Conservation (phyloP, 2,888 invertebrate genomes). For the Entomobrya multifasciata region DNA sequence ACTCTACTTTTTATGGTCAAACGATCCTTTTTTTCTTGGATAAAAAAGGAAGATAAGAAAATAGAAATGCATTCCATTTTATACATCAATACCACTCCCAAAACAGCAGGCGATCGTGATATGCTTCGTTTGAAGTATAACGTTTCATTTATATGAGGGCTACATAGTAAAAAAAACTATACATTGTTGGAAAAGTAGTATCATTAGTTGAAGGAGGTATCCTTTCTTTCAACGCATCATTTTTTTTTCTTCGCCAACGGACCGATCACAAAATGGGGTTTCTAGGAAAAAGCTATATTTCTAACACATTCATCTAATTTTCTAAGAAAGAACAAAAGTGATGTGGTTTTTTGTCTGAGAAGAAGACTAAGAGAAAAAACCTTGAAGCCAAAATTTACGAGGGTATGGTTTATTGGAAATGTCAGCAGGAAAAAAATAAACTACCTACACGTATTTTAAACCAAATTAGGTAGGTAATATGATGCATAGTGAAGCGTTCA, state of each 20-base stretch:
- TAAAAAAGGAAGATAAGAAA: not conserved
- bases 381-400: not conserved
- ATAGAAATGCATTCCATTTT: constrained; percentile 22
- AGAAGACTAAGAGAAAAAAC: not conserved
- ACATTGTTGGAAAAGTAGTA: not conserved
- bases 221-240: constrained; percentile 28
- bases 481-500: not conserved
- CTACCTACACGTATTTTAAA: not conserved
- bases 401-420: not conserved
- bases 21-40: constrained; percentile 2
- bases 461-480: no score
- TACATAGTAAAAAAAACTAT: not conserved
- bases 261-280: no score
- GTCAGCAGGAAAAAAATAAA: not conserved
- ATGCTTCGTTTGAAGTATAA: no score
- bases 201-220: constrained; percentile 40
- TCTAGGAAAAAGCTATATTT: not conserved
- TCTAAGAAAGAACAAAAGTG: not conserved
- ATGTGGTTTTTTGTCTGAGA: not conserved
- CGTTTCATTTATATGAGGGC: not conserved
- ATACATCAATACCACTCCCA: no score
- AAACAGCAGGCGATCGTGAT: no score
- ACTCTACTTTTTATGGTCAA: constrained; percentile 30
- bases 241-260: no score
- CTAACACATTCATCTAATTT: not conserved